A percentile compares a stretch with the other conserved stretches of the same genome.
Evolutionary conservation across 2,797 vertebrate genomes (phyloP).

Genomic region (Melanotaenia pygmaea): DNA sequence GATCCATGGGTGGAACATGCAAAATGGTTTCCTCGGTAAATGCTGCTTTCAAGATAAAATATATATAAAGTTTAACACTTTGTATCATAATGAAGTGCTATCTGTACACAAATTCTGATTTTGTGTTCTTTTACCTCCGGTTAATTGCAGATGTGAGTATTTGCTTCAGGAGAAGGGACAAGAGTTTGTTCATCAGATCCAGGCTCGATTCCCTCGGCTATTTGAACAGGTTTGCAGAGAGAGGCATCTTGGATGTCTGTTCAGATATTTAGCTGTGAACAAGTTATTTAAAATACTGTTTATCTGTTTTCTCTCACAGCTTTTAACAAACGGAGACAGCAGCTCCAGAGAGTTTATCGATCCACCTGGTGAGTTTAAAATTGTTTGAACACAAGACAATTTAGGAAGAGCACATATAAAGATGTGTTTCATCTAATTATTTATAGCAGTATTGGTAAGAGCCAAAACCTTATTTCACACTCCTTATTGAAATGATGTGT

Average conservation of each 20-base stretch:
- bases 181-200: conserved; percentile 93
- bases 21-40: conserved; percentile 99
- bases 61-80: not conserved
- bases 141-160: conserved; percentile 90
- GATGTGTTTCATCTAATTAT: not conserved
- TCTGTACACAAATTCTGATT: not conserved
- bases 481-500: not conserved
- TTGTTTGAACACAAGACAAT: not conserved
- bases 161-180: conserved; percentile 93
- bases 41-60: not conserved
- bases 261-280: not conserved
- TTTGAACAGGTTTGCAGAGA: conserved; percentile 91
- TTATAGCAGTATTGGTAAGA: not conserved
- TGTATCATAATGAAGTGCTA: not conserved
- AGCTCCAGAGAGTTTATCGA: conserved; percentile 90
- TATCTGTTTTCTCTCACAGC: conserved; percentile 71
- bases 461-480: not conserved
- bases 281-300: not conserved
- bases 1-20: conserved; percentile 98
- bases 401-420: not conserved
- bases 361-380: conserved; percentile 87
- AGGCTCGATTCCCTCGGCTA: conserved; percentile 94
- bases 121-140: conserved; percentile 1
- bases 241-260: not conserved
- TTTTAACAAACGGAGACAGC: conserved; percentile 90